Percentiles rank a stretch among this genome's conserved stretches.
phyloP scores from a whole-genome alignment of 2,888 invertebrate genomes.

The Heliconius ethilla region DNA sequence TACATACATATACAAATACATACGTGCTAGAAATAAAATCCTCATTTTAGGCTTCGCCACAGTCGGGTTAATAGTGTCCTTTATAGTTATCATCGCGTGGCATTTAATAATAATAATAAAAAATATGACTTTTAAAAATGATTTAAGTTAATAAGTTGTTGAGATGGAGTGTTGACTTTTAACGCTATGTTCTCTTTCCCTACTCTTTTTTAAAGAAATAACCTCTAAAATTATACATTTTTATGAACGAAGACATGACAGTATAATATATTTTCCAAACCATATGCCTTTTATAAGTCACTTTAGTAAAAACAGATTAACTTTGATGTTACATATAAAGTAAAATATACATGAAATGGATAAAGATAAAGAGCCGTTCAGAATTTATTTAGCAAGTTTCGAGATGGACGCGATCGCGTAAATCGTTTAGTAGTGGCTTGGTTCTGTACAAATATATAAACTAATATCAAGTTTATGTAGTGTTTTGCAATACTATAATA shows the following conservation, averaged over 20 bases:
- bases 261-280: not conserved
- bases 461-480: not conserved
- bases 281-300: not conserved
- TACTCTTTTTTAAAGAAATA: too few species aligned
- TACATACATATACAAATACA: too few species aligned
- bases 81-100: too few species aligned
- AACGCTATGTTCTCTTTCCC: too few species aligned
- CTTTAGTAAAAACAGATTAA: not conserved
- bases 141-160: too few species aligned
- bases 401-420: not conserved
- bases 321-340: not conserved
- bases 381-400: slow-evolving; percentile 27
- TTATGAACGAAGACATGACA: not conserved
- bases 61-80: too few species aligned
- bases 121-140: too few species aligned
- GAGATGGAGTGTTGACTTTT: too few species aligned
- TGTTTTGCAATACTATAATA: not conserved
- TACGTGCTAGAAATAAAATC: too few species aligned
- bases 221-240: not conserved
- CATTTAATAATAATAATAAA: too few species aligned
- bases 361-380: slow-evolving; percentile 16
- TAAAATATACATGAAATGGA: not conserved
- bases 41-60: too few species aligned
- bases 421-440: not conserved
- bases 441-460: slow-evolving; percentile 17